These are phyloP conservation scores for Cnemophilus loriae DNA, from an alignment of 2,113 vertebrate genomes.

Conservation along the genomic window DNA sequence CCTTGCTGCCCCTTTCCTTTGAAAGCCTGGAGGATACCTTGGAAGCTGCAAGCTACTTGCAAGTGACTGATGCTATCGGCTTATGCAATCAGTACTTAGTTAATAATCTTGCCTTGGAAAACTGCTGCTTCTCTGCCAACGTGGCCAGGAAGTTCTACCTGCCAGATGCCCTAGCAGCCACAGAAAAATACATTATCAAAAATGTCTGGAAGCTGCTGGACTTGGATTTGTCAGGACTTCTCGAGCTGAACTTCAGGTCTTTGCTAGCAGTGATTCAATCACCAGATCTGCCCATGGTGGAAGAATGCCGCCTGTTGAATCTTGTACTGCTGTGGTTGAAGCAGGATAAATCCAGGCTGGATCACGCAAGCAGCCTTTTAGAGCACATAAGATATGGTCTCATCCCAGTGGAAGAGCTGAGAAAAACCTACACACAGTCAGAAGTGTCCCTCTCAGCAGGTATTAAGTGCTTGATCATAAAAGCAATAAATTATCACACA, in stretches of 20 bases:
- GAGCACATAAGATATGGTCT: conserved; percentile 83
- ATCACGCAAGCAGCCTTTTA: conserved; percentile 76
- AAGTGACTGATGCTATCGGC: conserved; percentile 83
- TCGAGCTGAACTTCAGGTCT: conserved; percentile 80
- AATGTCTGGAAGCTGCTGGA: conserved; percentile 77
- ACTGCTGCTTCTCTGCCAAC: conserved; percentile 87
- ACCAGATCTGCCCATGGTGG: conserved; percentile 78
- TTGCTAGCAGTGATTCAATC: conserved; percentile 76
- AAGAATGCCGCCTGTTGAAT: conserved; percentile 77
- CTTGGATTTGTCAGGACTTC: conserved; percentile 69
- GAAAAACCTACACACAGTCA: conserved; percentile 66
- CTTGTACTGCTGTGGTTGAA: conserved; percentile 85
- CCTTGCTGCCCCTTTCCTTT: conserved; percentile 86
- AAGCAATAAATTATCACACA: conserved; percentile 86
- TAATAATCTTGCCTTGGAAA: conserved; percentile 77
- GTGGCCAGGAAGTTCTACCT: conserved; percentile 83
- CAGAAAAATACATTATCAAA: conserved; percentile 76
- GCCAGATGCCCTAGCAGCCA: conserved; percentile 62
- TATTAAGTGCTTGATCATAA: conserved; percentile 84
- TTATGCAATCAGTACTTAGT: conserved; percentile 85
- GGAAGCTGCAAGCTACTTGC: conserved; percentile 89
- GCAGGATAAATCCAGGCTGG: conserved; percentile 73
- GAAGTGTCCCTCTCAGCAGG: conserved; percentile 76
- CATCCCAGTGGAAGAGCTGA: conserved; percentile 69
- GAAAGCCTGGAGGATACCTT: conserved; percentile 81